Percentiles rank a stretch among this genome's conserved stretches.
Evolutionary conservation across 2,113 vertebrate genomes (phyloP).

Genomic region (Montifringilla adamsi): DNA sequence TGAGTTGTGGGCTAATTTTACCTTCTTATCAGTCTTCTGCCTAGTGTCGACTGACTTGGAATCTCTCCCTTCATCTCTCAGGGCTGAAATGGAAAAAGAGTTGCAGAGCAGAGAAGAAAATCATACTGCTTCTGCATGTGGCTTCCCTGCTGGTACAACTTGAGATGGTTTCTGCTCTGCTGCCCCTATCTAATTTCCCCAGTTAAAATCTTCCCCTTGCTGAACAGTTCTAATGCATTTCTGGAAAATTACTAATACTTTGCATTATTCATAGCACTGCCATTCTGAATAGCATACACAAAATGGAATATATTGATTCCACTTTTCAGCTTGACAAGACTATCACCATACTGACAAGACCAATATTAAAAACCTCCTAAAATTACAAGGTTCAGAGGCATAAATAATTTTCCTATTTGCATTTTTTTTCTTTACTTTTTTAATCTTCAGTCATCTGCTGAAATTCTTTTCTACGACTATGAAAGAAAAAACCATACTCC

Average conservation of each 20-base stretch:
- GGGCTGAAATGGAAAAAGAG: not conserved
- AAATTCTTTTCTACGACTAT: not conserved
- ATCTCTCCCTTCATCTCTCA: not conserved
- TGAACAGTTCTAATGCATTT: not conserved
- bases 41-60: not conserved
- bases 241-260: not conserved
- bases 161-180: not conserved
- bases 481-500: not conserved
- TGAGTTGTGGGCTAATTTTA: not conserved
- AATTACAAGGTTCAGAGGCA: not conserved
- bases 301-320: not conserved
- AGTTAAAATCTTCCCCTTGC: not conserved
- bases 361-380: not conserved
- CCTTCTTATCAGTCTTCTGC: not conserved
- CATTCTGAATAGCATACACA: not conserved
- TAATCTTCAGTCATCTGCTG: not conserved
- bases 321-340: not conserved
- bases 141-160: not conserved
- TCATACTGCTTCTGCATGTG: not conserved
- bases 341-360: not conserved
- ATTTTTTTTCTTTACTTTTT: not conserved
- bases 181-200: not conserved
- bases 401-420: not conserved
- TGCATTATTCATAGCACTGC: not conserved
- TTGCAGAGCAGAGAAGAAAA: not conserved